These are phyloP conservation scores for Drosophila maculinotata DNA, from an alignment of 2,888 invertebrate genomes.

Conservation along the genomic window DNA sequence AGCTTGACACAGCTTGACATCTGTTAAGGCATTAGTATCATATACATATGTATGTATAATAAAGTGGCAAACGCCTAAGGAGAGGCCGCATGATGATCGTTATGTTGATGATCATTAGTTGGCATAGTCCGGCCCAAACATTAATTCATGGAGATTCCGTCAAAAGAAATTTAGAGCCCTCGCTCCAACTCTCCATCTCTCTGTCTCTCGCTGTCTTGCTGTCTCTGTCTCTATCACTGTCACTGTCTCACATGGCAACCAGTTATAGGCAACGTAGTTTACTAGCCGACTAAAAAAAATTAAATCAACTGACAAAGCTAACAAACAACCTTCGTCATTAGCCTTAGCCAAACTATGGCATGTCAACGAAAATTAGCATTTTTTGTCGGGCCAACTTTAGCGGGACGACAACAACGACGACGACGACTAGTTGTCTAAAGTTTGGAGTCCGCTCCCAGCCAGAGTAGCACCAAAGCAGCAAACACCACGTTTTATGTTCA, in stretches of 20 bases:
- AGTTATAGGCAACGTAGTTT: constrained; percentile 58
- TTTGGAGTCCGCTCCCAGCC: constrained; percentile 20
- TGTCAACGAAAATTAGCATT: constrained; percentile 82
- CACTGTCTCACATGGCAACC: constrained; percentile 53
- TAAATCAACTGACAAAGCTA: constrained; percentile 77
- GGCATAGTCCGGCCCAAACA: constrained; percentile 63
- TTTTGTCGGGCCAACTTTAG: constrained; percentile 55
- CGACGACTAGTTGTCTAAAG: constrained; percentile 58
- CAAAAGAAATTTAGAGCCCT: constrained; percentile 75
- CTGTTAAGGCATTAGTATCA: constrained; percentile 46
- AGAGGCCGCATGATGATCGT: constrained; percentile 30
- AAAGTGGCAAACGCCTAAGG: constrained; percentile 63
- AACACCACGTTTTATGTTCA: constrained; percentile 30
- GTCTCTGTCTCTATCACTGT: constrained; percentile 2
- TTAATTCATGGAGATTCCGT: constrained; percentile 81
- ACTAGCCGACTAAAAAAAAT: constrained; percentile 44
- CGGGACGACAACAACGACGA: constrained; percentile 10
- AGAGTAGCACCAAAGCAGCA: constrained; percentile 4
- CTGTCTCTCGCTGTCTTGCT: constrained; percentile 1
- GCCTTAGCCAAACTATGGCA: constrained; percentile 83
- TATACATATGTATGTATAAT: constrained; percentile 38
- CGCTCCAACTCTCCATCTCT: constrained; percentile 14
- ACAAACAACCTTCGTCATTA: constrained; percentile 82
- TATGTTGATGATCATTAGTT: constrained; percentile 33
- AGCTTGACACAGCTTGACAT: constrained; percentile 79